Evolutionary conservation across 2,888 invertebrate genomes (phyloP), one percentile per base, ranked within the genome.

Genomic region (Temnothorax rugatulus): DNA sequence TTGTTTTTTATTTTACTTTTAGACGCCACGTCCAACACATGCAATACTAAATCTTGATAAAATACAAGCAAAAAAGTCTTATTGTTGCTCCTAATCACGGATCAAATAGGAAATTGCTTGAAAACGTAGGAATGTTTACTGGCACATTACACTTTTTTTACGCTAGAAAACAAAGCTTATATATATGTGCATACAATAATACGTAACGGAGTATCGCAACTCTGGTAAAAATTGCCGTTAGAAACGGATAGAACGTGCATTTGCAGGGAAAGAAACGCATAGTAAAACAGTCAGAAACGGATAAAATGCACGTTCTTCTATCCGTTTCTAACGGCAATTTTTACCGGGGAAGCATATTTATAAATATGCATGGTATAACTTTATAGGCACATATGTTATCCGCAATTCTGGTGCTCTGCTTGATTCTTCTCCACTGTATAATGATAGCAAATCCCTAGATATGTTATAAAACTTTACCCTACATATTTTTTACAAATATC

Each of bases 21-120:
- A 29, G 4, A 4, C 29, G 1, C 15, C 29, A 25, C 3, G 34
- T 69, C 34, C 5, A 25, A 4, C 54, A 54, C 18, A 57, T 5
- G n/a, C 41, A 54, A 77, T 68, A 77, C 54, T 50, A 50, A 79
- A 47, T 29, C 5, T 11, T 13, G 11, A 66, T 79, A 38, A 50
- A 13, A 59, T 29, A 21, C 13, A n/a, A n/a, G n/a, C n/a, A n/a
- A 34, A 3, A 57, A 11, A 63, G 2, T 34, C 34, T 13, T 41
- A 44, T 71, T 21, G n/a, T 34, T 34, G 29, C 4, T 34, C n/a
- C 21, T 11, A 44, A 38, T 79, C 59, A 71, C 79, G 34, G 25
- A 44, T 18, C n/a, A 69, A 18, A 59, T 47, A 69, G 69, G 38
- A 29, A 29, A 2, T 29, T 29, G 29, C 29, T 29, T 29, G 29